Percentiles rank a stretch among this genome's conserved stretches.
Conservation (phyloP, 2,113 vertebrate genomes). For the Spea bombifrons region DNA sequence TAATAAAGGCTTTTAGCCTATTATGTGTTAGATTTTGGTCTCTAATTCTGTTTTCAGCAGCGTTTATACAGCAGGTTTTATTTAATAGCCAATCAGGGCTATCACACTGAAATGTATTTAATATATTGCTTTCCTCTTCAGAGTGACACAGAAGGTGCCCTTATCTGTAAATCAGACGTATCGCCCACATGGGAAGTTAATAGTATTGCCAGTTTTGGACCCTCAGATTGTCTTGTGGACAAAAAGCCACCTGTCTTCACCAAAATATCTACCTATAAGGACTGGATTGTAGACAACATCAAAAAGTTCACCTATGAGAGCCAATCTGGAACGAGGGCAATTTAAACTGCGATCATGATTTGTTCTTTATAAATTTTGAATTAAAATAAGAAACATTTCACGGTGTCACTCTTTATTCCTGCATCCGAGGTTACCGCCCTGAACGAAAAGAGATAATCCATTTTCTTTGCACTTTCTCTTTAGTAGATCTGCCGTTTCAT, state of each 20-base stretch:
- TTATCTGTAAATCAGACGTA: conserved; percentile 50
- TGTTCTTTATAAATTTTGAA: background rate
- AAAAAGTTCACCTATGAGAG: conserved; percentile 62
- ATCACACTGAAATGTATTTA: background rate
- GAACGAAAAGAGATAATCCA: too few relatives aligned
- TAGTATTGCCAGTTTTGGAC: conserved; percentile 62
- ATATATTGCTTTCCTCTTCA: conserved; percentile 31
- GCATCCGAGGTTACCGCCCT: background rate
- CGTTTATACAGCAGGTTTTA: too few relatives aligned
- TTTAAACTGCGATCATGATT: background rate
- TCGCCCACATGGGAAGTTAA: conserved; percentile 61
- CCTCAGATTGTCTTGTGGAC: conserved; percentile 61
- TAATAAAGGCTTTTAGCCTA: too few relatives aligned
- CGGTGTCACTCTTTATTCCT: background rate
- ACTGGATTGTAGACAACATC: conserved; percentile 63
- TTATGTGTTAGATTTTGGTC: too few relatives aligned
- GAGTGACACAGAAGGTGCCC: conserved; percentile 65
- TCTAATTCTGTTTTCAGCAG: too few relatives aligned
- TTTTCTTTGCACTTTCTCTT: background rate
- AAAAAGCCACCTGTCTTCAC: conserved; percentile 70
- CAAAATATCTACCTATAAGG: conserved; percentile 62
- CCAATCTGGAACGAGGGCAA: background rate
- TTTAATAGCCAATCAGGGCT: too few relatives aligned
- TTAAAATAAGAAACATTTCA: background rate
- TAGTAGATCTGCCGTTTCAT: too few relatives aligned